phyloP scores from a whole-genome alignment of 2,113 vertebrate species.

The Pygoscelis adeliae region DNA sequence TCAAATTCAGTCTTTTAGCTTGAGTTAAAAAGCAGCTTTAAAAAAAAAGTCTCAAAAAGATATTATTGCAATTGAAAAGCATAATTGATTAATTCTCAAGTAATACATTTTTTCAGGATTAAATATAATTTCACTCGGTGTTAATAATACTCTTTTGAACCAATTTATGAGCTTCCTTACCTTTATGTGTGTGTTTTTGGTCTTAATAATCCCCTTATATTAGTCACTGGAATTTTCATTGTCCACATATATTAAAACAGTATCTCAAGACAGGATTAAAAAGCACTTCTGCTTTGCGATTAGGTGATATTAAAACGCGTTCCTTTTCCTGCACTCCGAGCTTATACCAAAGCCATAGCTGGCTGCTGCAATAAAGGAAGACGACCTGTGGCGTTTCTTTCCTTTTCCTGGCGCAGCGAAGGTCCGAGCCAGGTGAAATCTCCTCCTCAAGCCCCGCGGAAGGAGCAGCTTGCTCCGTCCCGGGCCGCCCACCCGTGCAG shows the following conservation, averaged over 20 bases:
- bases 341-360: fast-evolving
- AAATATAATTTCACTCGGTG: background rate
- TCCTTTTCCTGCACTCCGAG: background rate
- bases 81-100: background rate
- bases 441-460: fast-evolving
- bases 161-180: background rate
- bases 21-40: background rate
- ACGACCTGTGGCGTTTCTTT: background rate
- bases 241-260: background rate
- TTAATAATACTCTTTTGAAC: background rate
- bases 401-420: background rate
- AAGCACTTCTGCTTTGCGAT: background rate
- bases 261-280: background rate
- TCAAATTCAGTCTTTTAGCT: background rate
- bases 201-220: background rate
- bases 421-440: background rate
- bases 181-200: background rate
- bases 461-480: background rate
- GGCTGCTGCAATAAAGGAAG: background rate
- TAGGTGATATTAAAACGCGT: fast-evolving
- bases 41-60: background rate
- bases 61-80: background rate
- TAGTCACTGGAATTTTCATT: background rate
- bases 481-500: background rate
- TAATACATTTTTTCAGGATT: constrained; percentile 11